Base-by-base conservation (phyloP, 2,797 vertebrate genomes). In the Myripristis jacobus region DNA sequence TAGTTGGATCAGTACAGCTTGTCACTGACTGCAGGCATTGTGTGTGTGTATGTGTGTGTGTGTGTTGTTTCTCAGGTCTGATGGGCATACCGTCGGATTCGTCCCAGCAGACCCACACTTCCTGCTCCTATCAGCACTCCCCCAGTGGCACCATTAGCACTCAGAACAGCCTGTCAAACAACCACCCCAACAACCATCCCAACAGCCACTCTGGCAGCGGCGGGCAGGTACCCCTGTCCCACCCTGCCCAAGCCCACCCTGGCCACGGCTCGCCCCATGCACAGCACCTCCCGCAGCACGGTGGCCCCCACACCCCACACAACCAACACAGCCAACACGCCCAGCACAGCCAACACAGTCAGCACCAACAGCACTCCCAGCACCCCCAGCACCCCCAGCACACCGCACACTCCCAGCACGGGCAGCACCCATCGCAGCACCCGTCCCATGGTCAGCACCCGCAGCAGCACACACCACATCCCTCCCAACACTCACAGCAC, bases 71-170 rank as follows among this genome's bases (percentile, higher is more conserved):
- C 77, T 47, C 91, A 97, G 96, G 94, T 90, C 89, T 96, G 92
- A 96, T 97, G 94, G 95, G 92, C 75, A 94, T 97, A 81, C 94
- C 95, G 11, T 94, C 96, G 2, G 96, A 97, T 73, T 92, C 95
- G 59, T 92, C 96, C 75, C 96, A 96, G 90, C 96, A 95, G 92
- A 94, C 94, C 85, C 96, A 97, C 91, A 96, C 95, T 81, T 95
- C 96, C 29, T 97, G 96, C 93, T 96, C 96, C 82, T 97, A 96
- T 93, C 96, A 97, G 88, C 95, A 96, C 92, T 96, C 96, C 89
- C 95, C 96, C 61, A 94, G 94, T 87, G 95, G 92, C 88, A 87
- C 94, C 92, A 95, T 96, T 89, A 95, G 91, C 92, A 92, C 95
- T 82, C 96, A 96, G 91, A 97, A 95, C 91, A 96, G 80, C 89